Percentiles rank a stretch among this genome's conserved stretches.
These are phyloP conservation scores for Carassius carassius DNA, from an alignment of 2,113 vertebrate genomes.

Conservation along the genomic window DNA sequence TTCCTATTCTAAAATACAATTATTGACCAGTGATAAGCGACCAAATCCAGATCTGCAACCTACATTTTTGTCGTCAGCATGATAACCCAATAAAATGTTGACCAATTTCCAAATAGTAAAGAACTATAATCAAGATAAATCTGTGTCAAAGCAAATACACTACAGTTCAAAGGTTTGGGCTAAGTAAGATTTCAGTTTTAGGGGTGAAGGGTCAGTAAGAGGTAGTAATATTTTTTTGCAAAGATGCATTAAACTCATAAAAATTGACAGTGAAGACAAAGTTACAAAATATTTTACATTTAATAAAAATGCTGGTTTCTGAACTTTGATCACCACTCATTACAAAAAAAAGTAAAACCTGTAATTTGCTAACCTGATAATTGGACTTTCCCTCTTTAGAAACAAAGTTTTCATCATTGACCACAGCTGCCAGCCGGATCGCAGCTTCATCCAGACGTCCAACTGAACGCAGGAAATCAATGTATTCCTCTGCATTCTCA, in stretches of 20 bases:
- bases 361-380: conserved; percentile 79
- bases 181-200: not conserved
- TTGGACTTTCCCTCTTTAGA: conserved; percentile 94
- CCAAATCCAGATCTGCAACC: not conserved
- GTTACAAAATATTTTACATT: too few species aligned
- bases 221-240: too few species aligned
- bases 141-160: not conserved
- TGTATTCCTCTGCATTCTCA: conserved; percentile 90
- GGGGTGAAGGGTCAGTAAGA: too few species aligned
- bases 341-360: not conserved
- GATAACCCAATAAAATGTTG: not conserved
- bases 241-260: too few species aligned
- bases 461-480: conserved; percentile 85
- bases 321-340: not conserved
- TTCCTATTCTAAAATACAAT: not conserved
- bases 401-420: conserved; percentile 87
- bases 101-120: not conserved
- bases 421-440: conserved; percentile 82
- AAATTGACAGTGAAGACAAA: too few species aligned
- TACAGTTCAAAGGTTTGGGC: not conserved
- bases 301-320: not conserved
- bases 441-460: conserved; percentile 90
- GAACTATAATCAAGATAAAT: not conserved
- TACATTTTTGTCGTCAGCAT: not conserved
- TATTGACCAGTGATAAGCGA: not conserved